Percentiles rank a stretch among this genome's conserved stretches.
Conservation (phyloP, 2,797 vertebrate species). For the Myripristis jacobus region DNA sequence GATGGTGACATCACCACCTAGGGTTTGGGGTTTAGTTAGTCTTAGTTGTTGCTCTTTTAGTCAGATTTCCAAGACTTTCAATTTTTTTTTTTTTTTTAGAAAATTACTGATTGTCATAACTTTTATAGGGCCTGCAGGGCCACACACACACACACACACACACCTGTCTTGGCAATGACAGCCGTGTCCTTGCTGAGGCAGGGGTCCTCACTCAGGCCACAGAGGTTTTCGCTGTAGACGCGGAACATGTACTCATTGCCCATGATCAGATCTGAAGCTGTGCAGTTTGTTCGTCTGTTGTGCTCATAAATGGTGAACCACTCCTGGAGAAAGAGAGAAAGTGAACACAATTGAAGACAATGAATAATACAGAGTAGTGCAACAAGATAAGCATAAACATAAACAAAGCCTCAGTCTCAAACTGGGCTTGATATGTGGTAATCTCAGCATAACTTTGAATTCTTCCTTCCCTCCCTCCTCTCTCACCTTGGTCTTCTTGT, state of each 20-base stretch:
- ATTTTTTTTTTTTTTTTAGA: too few relatives aligned
- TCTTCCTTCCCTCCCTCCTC: neutral
- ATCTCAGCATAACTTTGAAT: neutral
- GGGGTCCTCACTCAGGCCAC: constrained; percentile 86
- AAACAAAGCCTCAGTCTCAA: too few relatives aligned
- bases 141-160: neutral
- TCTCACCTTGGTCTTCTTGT: constrained; percentile 91
- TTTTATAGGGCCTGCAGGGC: too few relatives aligned
- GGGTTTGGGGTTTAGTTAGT: too few relatives aligned
- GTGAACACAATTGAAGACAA: too few relatives aligned
- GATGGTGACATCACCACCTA: too few relatives aligned
- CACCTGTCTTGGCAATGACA: constrained; percentile 86
- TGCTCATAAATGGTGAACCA: constrained; percentile 93
- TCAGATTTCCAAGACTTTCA: too few relatives aligned
- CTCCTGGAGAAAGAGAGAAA: constrained; percentile 77
- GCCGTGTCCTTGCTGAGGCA: constrained; percentile 88
- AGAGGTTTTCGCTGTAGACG: constrained; percentile 89
- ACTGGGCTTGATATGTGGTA: too few relatives aligned
- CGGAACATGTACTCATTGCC: constrained; percentile 93
- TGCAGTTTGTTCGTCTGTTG: constrained; percentile 87
- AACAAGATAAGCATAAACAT: too few relatives aligned
- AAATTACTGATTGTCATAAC: too few relatives aligned
- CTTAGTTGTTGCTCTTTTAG: too few relatives aligned
- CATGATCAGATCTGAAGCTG: constrained; percentile 89
- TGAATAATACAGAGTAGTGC: too few relatives aligned